Conservation (phyloP, 2,888 invertebrate genomes). For the Achlya flavicornis region DNA sequence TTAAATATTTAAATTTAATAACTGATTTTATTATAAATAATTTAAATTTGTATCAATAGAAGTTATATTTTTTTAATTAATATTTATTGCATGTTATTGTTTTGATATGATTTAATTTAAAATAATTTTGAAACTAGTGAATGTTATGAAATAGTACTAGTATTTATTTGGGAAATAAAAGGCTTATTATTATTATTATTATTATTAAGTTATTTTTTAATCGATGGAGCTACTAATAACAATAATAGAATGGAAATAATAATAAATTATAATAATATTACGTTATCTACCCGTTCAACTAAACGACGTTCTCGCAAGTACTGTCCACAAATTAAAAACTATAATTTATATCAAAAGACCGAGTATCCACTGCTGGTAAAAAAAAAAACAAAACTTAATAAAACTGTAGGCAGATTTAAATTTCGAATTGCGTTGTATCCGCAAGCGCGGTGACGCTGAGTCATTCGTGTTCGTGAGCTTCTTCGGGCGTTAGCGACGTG, state of each 20-base stretch:
- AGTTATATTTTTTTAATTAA: too few relatives aligned
- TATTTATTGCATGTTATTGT: too few relatives aligned
- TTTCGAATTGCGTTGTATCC: constrained; percentile 8
- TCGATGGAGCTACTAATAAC: background rate
- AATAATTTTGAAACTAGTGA: too few relatives aligned
- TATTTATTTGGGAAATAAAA: too few relatives aligned
- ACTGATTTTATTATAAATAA: too few relatives aligned
- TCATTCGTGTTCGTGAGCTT: constrained; percentile 4
- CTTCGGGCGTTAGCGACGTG: constrained; percentile 1
- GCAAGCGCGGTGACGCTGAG: background rate
- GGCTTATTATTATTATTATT: too few relatives aligned
- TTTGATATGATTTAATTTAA: too few relatives aligned
- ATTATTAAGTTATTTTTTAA: background rate
- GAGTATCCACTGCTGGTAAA: background rate
- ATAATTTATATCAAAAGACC: background rate
- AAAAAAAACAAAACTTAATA: constrained; percentile 1
- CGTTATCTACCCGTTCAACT: background rate
- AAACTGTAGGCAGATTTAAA: constrained; percentile 5
- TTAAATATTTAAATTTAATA: too few relatives aligned
- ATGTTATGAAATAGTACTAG: too few relatives aligned
- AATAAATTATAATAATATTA: background rate
- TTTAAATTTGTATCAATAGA: too few relatives aligned
- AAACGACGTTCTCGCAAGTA: background rate
- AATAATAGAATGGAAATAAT: background rate
- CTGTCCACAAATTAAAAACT: background rate